A percentile compares a stretch with the other conserved stretches of the same genome.
Conservation (phyloP, 2,888 invertebrate species). For the Limnephilus rhombicus region DNA sequence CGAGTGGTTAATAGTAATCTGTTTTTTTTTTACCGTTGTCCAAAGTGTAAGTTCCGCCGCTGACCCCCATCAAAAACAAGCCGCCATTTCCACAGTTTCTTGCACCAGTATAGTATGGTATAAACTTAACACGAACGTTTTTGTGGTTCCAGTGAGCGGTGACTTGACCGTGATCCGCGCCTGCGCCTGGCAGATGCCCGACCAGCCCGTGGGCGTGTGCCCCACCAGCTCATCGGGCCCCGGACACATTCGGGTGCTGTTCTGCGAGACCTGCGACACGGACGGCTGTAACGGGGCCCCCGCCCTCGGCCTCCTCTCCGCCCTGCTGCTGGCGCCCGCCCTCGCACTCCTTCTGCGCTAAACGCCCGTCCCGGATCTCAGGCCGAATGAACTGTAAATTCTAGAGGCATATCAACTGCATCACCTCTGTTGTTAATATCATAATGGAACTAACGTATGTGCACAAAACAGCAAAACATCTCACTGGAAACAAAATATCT, state of each 20-base stretch:
- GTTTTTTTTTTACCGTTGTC: no score
- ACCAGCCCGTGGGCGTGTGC: slow-evolving; percentile 77
- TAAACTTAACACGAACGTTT: background rate
- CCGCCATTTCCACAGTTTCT: no score
- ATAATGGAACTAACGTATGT: background rate
- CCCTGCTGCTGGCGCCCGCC: slow-evolving; percentile 71
- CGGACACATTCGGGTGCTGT: slow-evolving; percentile 77
- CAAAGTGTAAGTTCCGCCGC: no score
- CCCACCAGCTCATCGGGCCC: slow-evolving; percentile 75
- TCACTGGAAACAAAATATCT: background rate
- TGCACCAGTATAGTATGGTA: no score
- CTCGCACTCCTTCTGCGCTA: slow-evolving; percentile 68
- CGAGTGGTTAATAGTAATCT: no score
- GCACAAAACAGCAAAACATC: background rate
- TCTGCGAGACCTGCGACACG: slow-evolving; percentile 83
- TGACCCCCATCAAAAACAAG: no score
- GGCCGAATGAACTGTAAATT: background rate
- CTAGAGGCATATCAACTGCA: background rate
- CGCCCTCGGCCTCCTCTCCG: slow-evolving; percentile 73
- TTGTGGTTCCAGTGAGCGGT: slow-evolving; percentile 75
- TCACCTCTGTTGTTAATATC: background rate
- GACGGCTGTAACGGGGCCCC: slow-evolving; percentile 82
- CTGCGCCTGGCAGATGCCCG: slow-evolving; percentile 79
- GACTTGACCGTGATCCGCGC: slow-evolving; percentile 77
- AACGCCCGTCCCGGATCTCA: background rate